Evolutionary conservation across 2,113 vertebrate genomes (phyloP), one percentile per base, ranked within the genome.

Genomic region (Carassius gibelio): DNA sequence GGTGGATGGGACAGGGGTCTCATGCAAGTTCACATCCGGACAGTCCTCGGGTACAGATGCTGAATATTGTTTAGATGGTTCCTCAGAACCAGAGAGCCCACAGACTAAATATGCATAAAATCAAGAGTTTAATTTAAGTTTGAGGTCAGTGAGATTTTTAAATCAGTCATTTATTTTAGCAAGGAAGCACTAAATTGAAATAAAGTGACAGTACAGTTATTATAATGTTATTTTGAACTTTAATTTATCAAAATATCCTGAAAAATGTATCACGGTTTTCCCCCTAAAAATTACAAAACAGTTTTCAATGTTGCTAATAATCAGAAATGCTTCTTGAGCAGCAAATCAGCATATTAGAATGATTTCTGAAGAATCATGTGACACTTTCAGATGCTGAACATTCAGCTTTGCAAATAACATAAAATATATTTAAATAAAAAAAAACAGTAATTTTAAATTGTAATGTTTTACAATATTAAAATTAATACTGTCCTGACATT

Each of bases 51-150:
- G 11, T 11, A 26, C 4, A 2, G 38, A 66, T 14, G 50, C 42
- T 72, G 75, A 38, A 23, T 64, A 4, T 21, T 30, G 68, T 2
- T 50, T 34, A 15, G 14, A 3, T 75, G 57, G 48, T 68, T 93
- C 91, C 0, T 93, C 94, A 15, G 94, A 92, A 76, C 94, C 94
- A 82, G 74, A 93, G 79, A 95, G 91, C 45, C 94, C 94, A 84
- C 95, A 95, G 89, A 96, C 96, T 96, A 26, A 2, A 92, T 81
- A 9, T 2, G 91, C 69, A 91, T 84, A 69, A 0, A 69, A 55
- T 17, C 30, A 19, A 72, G 19, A 48, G 45, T 45, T 45, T 45
- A 45, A 42, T 42, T 1, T 42, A 42, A 36, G 9, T 72, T 72
- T 72, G 64, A 1, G 14, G 30, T 68, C 30, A 30, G 14, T 34